Evolutionary conservation across 2,113 vertebrate species (phyloP), one percentile per base, ranked within the genome.

Genomic region (Prochilodus magdalenae): DNA sequence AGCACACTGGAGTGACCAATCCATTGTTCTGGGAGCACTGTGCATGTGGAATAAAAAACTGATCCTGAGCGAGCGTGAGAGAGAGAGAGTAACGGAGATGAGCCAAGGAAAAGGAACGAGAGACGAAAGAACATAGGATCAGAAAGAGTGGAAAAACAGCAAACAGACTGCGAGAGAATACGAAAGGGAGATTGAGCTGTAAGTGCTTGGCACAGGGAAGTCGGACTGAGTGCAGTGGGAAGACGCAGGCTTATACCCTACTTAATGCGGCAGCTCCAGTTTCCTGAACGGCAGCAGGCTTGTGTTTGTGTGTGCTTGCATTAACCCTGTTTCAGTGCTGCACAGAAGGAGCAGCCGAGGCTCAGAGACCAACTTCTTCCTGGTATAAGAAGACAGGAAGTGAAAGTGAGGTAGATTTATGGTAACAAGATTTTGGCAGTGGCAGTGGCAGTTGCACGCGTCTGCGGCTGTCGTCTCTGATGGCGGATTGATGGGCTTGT

Each of bases 351-450:
- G 47, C 63, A 60, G 14, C 2, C 3, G 69, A 15, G 13, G 8
- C 18, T 20, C 55, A 24, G 26, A 57, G 12, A 14, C 47, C 13
- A 16, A 16, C 53, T 22, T 73, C 78, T 65, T 80, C 66, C 69
- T 80, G 78, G 26, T 63, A 22, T 72, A 26, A 80, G 60, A 73
- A 73, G 78, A 73, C 36, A 80, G 70, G 78, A 73, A 73, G 40
- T 62, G 78, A 80, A 72, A 62, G 55, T 72, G 33, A 80, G 24
- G 55, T 49, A 44, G 67, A n/a, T 71, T 29, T 51, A 5, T 60
- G 57, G 24, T 24, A 5, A 26, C 57, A 47, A 55, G 53, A 22
- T 55, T 55, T 55, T 62, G 67, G 10, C 36, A 62, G 26, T 13
- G 26, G 36, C 67, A 49, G 77, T 27, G 51, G 53, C 53, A 22